Evolutionary conservation across 2,113 vertebrate genomes (phyloP).

Genomic region (Andinoacara biseriatus): DNA sequence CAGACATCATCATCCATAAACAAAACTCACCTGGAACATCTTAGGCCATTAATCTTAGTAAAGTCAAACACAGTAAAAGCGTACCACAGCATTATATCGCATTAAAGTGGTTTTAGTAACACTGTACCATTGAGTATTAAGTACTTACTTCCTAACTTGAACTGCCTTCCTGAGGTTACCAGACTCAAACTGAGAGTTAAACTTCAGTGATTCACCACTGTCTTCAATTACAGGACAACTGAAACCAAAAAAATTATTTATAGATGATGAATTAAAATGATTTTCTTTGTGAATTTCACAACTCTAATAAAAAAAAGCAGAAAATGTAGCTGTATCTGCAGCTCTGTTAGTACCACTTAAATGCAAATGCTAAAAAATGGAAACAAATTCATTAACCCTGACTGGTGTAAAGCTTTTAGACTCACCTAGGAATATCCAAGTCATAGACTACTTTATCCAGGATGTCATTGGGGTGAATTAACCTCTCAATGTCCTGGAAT

Average conservation of each 20-base stretch:
- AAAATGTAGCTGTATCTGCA: neutral
- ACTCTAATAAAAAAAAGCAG: neutral
- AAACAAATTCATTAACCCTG: neutral
- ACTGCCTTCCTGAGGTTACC: conserved; percentile 97
- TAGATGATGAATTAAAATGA: neutral
- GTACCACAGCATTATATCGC: neutral
- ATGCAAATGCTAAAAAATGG: neutral
- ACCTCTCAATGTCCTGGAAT: conserved; percentile 96
- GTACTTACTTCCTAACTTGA: conserved; percentile 95
- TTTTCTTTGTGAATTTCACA: conserved; percentile 6
- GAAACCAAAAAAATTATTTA: conserved; percentile 10
- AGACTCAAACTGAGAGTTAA: conserved; percentile 98
- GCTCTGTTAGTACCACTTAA: neutral
- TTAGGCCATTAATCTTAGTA: neutral
- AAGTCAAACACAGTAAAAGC: neutral
- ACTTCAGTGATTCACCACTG: conserved; percentile 90
- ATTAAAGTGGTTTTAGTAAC: neutral
- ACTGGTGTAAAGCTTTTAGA: neutral
- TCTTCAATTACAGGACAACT: conserved; percentile 85
- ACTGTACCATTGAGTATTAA: neutral
- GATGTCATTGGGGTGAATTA: conserved; percentile 95
- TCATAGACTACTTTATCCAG: conserved; percentile 96
- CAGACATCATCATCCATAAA: neutral
- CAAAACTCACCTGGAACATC: neutral
- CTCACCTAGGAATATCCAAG: conserved; percentile 89